Conservation (phyloP, 2,888 invertebrate species). For the Spodoptera littoralis region DNA sequence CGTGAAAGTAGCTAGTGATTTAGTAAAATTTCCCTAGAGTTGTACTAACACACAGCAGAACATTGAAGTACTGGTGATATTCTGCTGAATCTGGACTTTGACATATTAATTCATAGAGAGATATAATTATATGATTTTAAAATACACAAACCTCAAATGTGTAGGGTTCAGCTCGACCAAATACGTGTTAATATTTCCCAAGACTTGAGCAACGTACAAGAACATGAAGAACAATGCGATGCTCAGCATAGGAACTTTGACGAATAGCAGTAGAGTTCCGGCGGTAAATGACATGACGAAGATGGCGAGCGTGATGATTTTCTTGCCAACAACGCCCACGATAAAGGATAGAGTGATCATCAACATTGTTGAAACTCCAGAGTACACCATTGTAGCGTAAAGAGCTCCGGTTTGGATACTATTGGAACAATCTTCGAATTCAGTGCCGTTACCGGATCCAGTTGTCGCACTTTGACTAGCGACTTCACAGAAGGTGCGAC, state of each 20-base stretch:
- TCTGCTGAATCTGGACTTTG: too few species aligned
- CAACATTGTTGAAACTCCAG: constrained; percentile 64
- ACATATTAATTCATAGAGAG: too few species aligned
- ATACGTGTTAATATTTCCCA: constrained; percentile 79
- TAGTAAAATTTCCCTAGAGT: too few species aligned
- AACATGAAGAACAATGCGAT: constrained; percentile 76
- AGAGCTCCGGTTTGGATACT: constrained; percentile 70
- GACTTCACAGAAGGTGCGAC: constrained; percentile 76
- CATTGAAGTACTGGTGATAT: too few species aligned
- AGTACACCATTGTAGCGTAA: constrained; percentile 78
- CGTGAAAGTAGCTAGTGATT: too few species aligned
- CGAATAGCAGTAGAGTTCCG: constrained; percentile 70
- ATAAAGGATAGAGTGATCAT: constrained; percentile 73
- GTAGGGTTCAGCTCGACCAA: constrained; percentile 82
- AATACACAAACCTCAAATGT: constrained; percentile 70
- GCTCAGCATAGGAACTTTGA: constrained; percentile 73
- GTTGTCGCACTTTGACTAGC: constrained; percentile 72
- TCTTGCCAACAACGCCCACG: constrained; percentile 73
- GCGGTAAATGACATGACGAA: constrained; percentile 64
- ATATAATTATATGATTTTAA: too few species aligned
- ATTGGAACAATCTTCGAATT: constrained; percentile 70
- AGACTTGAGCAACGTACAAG: constrained; percentile 74
- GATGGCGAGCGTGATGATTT: constrained; percentile 68
- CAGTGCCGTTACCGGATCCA: constrained; percentile 54
- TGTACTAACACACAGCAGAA: too few species aligned